Conservation (phyloP, 2,113 vertebrate genomes). For the Ailurus styani region DNA sequence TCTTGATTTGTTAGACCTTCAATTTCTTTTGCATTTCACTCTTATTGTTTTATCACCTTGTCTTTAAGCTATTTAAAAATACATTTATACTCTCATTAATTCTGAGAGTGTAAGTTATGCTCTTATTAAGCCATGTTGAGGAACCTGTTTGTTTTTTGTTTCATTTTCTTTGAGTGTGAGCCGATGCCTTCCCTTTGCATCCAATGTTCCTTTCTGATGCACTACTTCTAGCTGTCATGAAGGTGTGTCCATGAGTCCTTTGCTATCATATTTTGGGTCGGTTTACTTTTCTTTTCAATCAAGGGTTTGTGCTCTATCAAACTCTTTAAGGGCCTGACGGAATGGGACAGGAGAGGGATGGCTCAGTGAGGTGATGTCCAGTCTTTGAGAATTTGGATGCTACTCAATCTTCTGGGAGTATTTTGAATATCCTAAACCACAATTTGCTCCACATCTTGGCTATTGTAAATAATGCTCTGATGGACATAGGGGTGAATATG, state of each 20-base stretch:
- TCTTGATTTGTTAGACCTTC: not conserved
- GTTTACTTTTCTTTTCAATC: not conserved
- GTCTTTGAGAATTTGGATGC: not conserved
- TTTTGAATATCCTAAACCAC: not conserved
- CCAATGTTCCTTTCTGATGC: not conserved
- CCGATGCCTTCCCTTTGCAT: not conserved
- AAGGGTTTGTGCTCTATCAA: not conserved
- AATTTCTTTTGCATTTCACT: not conserved
- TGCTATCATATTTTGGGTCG: not conserved
- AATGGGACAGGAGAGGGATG: not conserved
- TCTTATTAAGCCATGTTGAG: not conserved
- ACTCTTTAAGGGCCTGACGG: not conserved
- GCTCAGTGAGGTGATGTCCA: not conserved
- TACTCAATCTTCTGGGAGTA: not conserved
- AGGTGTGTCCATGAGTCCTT: not conserved
- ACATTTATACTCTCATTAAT: not conserved
- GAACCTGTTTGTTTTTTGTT: not conserved
- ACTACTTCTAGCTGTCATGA: not conserved
- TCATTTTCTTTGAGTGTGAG: not conserved
- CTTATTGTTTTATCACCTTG: not conserved
- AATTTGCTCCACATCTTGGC: not conserved
- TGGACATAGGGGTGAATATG: not conserved
- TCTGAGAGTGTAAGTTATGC: not conserved
- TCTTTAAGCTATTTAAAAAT: not conserved
- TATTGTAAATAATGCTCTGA: not conserved